Conservation (phyloP, 2,113 vertebrate genomes). For the Platysternon megacephalum region DNA sequence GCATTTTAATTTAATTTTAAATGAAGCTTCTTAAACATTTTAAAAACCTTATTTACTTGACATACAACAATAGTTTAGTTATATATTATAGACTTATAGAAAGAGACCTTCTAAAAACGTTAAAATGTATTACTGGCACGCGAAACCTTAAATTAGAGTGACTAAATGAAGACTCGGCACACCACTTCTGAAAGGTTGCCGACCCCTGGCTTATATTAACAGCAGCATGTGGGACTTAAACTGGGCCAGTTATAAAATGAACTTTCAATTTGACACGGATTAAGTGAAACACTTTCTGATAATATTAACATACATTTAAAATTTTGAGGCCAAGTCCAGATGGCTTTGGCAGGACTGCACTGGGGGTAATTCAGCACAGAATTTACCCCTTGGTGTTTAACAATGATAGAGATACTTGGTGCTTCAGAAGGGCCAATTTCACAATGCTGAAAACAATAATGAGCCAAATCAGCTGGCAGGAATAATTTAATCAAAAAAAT, state of each 20-base stretch:
- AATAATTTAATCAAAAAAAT: neutral
- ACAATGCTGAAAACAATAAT: neutral
- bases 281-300: accelerated
- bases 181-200: too few species aligned
- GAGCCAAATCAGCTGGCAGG: neutral
- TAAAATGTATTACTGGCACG: too few species aligned
- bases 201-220: conserved; percentile 29
- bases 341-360: neutral
- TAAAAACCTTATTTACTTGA: too few species aligned
- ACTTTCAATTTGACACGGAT: neutral
- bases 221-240: neutral
- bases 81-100: too few species aligned
- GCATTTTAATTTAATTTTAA: too few species aligned
- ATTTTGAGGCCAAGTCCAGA: neutral
- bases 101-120: too few species aligned
- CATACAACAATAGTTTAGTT: too few species aligned
- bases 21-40: too few species aligned
- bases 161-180: too few species aligned
- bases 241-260: conserved; percentile 28
- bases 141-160: too few species aligned
- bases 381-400: neutral
- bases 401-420: neutral
- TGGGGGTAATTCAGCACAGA: neutral
- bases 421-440: neutral
- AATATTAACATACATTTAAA: accelerated